Evolutionary conservation across 2,113 vertebrate genomes (phyloP), one percentile per base, ranked within the genome.

Genomic region (Aldabrachelys gigantea): DNA sequence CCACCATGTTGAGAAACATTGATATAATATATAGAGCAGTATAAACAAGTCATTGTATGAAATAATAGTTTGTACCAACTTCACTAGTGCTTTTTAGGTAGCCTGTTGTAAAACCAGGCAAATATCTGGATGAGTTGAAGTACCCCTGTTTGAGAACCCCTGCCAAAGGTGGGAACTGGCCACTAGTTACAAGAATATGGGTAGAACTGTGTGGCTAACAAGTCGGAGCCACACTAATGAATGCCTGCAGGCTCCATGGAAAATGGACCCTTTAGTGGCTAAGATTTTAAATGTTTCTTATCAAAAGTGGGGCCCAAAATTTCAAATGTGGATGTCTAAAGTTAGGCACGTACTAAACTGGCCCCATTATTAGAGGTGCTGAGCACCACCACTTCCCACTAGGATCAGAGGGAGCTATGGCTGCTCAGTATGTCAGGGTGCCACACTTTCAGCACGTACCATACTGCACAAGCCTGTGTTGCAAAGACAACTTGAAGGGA

Each of bases 391-490:
- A 24, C 38, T 25, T 38, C n/a, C 22, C 22, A 25, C 10, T 44
- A 56, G 3, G 12, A 2, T 12, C 9, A 35, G 31, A 10, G 78
- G 79, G 53, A 19, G 47, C 3, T 47, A 49, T 81, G 35, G 59
- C 25, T 50, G 12, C 91, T 14, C 44, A 53, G 62, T 65, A 52
- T 4, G 52, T 17, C 31, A 1, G 27, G 24, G 13, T 17, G 57
- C 50, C 6, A 4, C 31, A 35, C 31, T 35, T n/a, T 65, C 62
- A 65, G 31, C 62, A 35, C 5, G 6, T 6, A 0, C 0, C 2
- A 82, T 3, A 76, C 1, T 11, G n/a, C 41, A 25, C 72, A 38
- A 76, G 38, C 10, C 11, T 24, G 62, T 35, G 1, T 22, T 13
- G 24, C 31, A 3, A 35, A 57, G 17, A 0, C 8, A 59, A 57